Percentiles rank a stretch among this genome's conserved stretches.
These are phyloP conservation scores for Patella pellucida DNA, from an alignment of 2,888 invertebrate species.

Conservation along the genomic window DNA sequence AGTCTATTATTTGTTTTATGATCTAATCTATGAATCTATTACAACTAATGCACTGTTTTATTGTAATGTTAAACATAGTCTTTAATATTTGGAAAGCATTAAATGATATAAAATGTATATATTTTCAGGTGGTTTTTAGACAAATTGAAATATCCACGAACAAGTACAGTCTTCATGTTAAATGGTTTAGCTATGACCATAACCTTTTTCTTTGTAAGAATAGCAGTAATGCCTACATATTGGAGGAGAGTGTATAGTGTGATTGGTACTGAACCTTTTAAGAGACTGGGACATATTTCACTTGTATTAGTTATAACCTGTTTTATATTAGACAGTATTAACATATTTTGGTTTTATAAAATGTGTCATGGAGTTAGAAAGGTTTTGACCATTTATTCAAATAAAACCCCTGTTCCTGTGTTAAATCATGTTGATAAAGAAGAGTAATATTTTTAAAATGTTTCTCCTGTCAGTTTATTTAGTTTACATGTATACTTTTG, in stretches of 20 bases:
- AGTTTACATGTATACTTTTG: too few species aligned
- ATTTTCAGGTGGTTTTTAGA: conserved; percentile 67
- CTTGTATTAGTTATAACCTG: conserved; percentile 64
- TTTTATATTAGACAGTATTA: conserved; percentile 64
- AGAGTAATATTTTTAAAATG: background rate
- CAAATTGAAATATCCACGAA: conserved; percentile 53
- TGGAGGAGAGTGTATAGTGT: conserved; percentile 66
- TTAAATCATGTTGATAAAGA: conserved; percentile 15
- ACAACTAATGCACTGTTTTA: too few species aligned
- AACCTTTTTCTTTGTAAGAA: conserved; percentile 65
- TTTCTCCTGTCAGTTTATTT: too few species aligned
- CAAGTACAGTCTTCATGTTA: conserved; percentile 51
- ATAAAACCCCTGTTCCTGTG: conserved; percentile 22
- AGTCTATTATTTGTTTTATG: too few species aligned
- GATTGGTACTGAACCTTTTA: conserved; percentile 57
- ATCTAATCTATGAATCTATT: background rate
- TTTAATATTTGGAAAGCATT: too few species aligned
- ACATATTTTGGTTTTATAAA: conserved; percentile 67
- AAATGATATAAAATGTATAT: conserved; percentile 11
- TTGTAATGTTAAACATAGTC: too few species aligned
- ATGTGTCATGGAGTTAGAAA: conserved; percentile 60
- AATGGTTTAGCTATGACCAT: conserved; percentile 69
- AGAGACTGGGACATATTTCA: conserved; percentile 63
- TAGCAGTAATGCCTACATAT: conserved; percentile 65
- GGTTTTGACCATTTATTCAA: conserved; percentile 41